Base-by-base conservation (phyloP, 2,113 vertebrate genomes). In the Nerophis lumbriciformis region DNA sequence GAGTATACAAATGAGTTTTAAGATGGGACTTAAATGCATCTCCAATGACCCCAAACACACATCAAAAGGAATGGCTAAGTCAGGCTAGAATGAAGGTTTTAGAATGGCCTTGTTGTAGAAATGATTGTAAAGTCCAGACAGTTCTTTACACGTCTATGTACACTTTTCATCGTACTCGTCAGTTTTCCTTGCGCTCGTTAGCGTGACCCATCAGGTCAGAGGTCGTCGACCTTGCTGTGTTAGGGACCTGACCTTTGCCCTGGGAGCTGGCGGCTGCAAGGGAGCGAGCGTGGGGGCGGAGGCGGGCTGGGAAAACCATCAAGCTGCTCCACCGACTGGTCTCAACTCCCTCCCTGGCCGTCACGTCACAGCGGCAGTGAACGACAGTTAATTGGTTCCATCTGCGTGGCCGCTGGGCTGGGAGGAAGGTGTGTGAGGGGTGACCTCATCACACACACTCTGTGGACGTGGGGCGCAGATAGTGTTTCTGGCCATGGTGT, bases 341-440 rank as follows among this genome's bases (percentile, higher is more conserved):
- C 28, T 4, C 28, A 3, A 4, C 16, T 12, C 39, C n/a, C 16
- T 44, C 39, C 55, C 55, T 10, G 6, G 38, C 55, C 45, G 55
- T 57, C 38, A 44, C 2, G 19, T 44, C 39, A 44, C 55, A 44
- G 55, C 55, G 21, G 55, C 39, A 44, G 16, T 44, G 39, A 57
- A 19, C 53, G 28, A 55, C 16, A 57, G 55, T 44, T 57, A 57
- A 57, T 45, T 57, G 39, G 55, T 57, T 57, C 21, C 55, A 44
- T 57, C 15, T 57, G 55, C 16, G 44, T 44, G 55, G 55, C 55
- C 55, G 38, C 55, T 44, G 55, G 55, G 55, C 39, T 21, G 16
- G 38, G 55, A 13, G 55, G 6, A 57, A 57, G 55, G 55, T 57
- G 55, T 44, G 39, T 42, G 12, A 57, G 39, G 38, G 10, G 15